Conservation (phyloP, 2,113 vertebrate species). For the Burhinus oedicnemus region DNA sequence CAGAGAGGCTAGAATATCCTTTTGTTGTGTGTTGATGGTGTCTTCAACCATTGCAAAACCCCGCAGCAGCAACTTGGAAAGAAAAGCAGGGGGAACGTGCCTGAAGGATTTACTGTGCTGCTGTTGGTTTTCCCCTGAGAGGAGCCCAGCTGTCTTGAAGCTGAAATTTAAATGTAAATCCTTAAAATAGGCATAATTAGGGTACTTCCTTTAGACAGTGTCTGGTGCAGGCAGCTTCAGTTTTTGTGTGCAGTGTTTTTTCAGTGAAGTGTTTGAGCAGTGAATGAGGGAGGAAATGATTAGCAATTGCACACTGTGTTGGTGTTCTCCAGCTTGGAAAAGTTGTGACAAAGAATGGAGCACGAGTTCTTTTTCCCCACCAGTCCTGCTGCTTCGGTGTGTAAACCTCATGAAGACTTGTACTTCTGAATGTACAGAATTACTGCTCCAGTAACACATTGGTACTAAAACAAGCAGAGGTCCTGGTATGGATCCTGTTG, state of each 20-base stretch:
- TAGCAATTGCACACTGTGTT: neutral
- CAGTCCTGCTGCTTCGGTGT: neutral
- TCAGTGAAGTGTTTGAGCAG: neutral
- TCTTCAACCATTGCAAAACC: neutral
- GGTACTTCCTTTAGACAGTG: conserved; percentile 35
- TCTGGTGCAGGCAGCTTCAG: neutral
- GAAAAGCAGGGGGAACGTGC: neutral
- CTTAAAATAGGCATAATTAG: conserved; percentile 39
- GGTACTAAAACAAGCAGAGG: neutral
- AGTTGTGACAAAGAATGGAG: neutral
- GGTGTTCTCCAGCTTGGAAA: neutral
- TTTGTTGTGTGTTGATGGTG: neutral
- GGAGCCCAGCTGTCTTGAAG: conserved; percentile 51
- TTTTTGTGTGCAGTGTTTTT: neutral
- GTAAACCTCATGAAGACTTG: neutral
- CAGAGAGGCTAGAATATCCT: neutral
- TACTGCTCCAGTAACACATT: neutral
- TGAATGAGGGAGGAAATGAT: neutral
- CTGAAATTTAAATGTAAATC: conserved; percentile 68
- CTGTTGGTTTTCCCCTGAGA: conserved; percentile 9
- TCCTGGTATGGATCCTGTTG: neutral
- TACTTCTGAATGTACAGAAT: neutral
- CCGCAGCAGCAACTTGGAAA: neutral
- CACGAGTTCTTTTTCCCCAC: accelerated
- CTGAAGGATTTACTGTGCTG: conserved; percentile 38